Evolutionary conservation across 2,113 vertebrate genomes (phyloP).

Genomic region (Sardina pilchardus): DNA sequence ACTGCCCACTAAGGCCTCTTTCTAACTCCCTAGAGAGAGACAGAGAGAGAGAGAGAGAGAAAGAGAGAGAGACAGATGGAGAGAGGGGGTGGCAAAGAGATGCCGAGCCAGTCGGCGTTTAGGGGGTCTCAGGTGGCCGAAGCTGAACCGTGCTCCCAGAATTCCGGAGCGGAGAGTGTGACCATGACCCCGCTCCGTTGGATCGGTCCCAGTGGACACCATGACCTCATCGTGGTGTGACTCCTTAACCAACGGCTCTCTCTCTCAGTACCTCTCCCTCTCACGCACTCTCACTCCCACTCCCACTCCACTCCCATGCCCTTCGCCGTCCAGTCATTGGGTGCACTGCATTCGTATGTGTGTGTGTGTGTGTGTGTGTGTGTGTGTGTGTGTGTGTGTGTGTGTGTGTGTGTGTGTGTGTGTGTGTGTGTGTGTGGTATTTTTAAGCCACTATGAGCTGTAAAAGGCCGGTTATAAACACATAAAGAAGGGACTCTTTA

Average conservation of each 20-base stretch:
- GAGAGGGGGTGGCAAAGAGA: not conserved
- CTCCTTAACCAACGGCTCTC: not conserved
- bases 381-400: not conserved
- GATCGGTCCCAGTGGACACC: slow-evolving; percentile 22
- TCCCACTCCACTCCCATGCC: slow-evolving; percentile 38
- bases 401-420: not conserved
- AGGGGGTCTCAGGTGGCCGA: slow-evolving; percentile 26
- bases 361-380: not conserved
- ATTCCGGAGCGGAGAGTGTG: slow-evolving; percentile 22
- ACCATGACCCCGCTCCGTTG: slow-evolving; percentile 20
- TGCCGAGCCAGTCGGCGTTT: not conserved
- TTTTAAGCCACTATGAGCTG: slow-evolving; percentile 44
- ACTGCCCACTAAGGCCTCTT: slow-evolving; percentile 44
- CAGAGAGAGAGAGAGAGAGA: slow-evolving; percentile 7
- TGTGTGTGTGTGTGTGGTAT: not conserved
- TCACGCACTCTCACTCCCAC: slow-evolving; percentile 43
- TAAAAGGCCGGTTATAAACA: slow-evolving; percentile 55
- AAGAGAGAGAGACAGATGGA: not conserved
- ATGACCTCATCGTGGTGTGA: slow-evolving; percentile 35
- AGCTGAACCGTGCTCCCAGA: slow-evolving; percentile 33
- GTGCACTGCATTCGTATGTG: not conserved
- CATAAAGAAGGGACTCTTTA: slow-evolving; percentile 42
- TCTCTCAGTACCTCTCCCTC: slow-evolving; percentile 46
- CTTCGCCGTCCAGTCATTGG: slow-evolving; percentile 10
- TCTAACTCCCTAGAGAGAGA: slow-evolving; percentile 36